Base-by-base conservation (phyloP, 1,140 invertebrate genomes). In the Drosophila serrata region DNA sequence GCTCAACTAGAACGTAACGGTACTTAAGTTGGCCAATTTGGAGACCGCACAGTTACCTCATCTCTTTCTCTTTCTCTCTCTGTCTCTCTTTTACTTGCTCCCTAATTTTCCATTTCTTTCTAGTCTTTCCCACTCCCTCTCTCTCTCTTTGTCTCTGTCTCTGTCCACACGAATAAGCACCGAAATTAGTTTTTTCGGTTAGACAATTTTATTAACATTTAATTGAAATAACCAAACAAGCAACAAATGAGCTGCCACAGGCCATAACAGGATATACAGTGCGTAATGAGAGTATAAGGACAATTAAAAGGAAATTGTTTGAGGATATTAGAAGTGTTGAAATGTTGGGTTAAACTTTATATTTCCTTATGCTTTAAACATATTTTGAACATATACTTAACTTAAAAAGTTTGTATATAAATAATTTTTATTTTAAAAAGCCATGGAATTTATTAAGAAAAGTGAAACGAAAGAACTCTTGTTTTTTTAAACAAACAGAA, bases 11-110 rank as follows among this genome's bases (percentile, higher is more conserved):
- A 86, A 86, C 86, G 87, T 80, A 82, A 90, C 76, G 87, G 86
- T 70, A 90, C 86, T 90, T 90, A 90, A 90, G 86, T 90, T 90
- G 46, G 82, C 86, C 86, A 90, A 90, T 90, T 90, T 86, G 88
- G 62, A 75, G 78, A 75, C 74, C 64, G 79, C 56, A 75, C 58
- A 68, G 56, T 69, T 53, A 74, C 56, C 46, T 42, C 35, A 48
- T 48, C 11, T n/a, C 24, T 19, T 22, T 33, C 40, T 13, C 40
- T 5, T 6, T n/a, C 2, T 37, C 13, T 33, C 31, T 33, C 31
- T 46, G 9, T 19, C 24, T 19, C 31, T 33, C 39, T 12, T 11
- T 8, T 0, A 6, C 17, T 9, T 4, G 40, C 40, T 37, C 31
- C 33, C 33, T 65, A 65, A 48, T 46, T 67, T 67, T 49, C 42